Percentiles rank a stretch among this genome's conserved stretches.
Conservation (phyloP, 2,888 invertebrate genomes). For the Aleiodes alternator region DNA sequence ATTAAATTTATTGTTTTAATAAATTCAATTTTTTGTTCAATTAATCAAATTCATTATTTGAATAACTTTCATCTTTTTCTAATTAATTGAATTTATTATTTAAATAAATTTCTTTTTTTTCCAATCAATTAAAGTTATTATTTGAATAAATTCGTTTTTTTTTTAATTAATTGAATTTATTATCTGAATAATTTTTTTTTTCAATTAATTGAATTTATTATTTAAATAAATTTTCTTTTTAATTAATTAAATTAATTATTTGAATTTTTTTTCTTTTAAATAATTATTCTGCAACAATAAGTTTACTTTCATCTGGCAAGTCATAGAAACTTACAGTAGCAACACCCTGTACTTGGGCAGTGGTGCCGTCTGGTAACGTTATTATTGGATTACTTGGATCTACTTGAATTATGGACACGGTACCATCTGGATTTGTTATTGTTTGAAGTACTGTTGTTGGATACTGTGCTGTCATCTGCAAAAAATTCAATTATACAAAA, state of each 20-base stretch:
- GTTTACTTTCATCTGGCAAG: background rate
- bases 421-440: conserved; percentile 97
- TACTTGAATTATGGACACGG: conserved; percentile 96
- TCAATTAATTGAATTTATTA: conserved; percentile 40
- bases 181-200: conserved; percentile 66
- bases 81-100: too few species aligned
- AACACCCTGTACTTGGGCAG: conserved; percentile 93
- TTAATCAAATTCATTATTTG: too few species aligned
- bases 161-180: too few species aligned
- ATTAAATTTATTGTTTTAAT: too few species aligned
- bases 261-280: conserved; percentile 55
- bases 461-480: conserved; percentile 82
- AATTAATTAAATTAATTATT: too few species aligned
- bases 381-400: conserved; percentile 96
- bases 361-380: conserved; percentile 95
- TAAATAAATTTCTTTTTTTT: too few species aligned
- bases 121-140: too few species aligned
- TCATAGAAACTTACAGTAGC: conserved; percentile 77
- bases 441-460: conserved; percentile 95
- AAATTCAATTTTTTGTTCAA: too few species aligned
- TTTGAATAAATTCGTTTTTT: too few species aligned
- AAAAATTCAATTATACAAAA: conserved; percentile 23
- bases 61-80: background rate
- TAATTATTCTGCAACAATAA: conserved; percentile 14
- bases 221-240: too few species aligned